phyloP scores from a whole-genome alignment of 2,888 invertebrate genomes.

The Galerucella pusilla region DNA sequence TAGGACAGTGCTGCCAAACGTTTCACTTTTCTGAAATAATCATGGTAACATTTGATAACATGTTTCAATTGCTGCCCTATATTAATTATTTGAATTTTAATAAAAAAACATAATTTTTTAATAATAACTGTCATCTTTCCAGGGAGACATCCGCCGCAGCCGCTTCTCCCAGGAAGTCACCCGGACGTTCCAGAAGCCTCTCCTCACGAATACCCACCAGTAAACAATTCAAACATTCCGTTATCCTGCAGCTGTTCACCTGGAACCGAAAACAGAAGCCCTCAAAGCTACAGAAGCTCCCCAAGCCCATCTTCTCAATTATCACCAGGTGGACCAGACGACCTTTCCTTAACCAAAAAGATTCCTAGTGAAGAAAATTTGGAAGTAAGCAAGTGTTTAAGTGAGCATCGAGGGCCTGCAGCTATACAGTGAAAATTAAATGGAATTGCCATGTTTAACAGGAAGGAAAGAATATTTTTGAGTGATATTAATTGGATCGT shows the following conservation, averaged over 20 bases:
- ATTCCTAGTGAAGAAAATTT: constrained; percentile 33
- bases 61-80: too few species aligned
- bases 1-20: too few species aligned
- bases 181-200: constrained; percentile 43
- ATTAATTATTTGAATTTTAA: too few species aligned
- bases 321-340: constrained; percentile 62
- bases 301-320: constrained; percentile 56
- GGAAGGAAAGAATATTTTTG: constrained; percentile 8
- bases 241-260: constrained; percentile 60
- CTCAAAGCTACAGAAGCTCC: constrained; percentile 52
- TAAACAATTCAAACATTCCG: constrained; percentile 53
- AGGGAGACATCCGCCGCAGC: constrained; percentile 52
- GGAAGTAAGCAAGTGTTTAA: constrained; percentile 36
- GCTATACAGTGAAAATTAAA: constrained; percentile 9
- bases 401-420: constrained; percentile 9
- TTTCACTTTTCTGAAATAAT: too few species aligned
- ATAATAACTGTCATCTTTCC: too few species aligned
- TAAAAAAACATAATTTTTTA: background rate
- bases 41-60: too few species aligned
- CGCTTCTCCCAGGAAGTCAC: constrained; percentile 43
- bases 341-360: constrained; percentile 57
- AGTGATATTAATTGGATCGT: constrained; percentile 8
- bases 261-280: constrained; percentile 55
- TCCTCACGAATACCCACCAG: constrained; percentile 52
- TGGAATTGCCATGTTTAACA: background rate